Evolutionary conservation across 2,113 vertebrate species (phyloP).

Genomic region (Centropus bengalensis): DNA sequence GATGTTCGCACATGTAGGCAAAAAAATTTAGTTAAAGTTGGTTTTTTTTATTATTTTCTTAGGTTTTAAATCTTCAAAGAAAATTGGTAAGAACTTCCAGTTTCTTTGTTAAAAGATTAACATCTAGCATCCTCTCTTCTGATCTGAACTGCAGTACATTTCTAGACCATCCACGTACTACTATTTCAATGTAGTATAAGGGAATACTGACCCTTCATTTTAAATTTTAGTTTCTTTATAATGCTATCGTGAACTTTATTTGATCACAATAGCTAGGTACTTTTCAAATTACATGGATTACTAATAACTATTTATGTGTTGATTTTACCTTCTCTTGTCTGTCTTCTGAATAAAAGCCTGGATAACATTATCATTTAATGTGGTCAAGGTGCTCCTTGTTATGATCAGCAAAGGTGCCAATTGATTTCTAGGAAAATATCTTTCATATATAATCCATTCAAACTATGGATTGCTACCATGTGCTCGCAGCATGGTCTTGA

Average conservation of each 20-base stretch:
- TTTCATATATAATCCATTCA: neutral
- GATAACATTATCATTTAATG: neutral
- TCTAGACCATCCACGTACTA: neutral
- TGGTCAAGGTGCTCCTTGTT: neutral
- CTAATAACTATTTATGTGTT: neutral
- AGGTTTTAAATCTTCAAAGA: conserved; percentile 47
- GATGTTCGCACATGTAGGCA: neutral
- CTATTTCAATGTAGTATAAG: neutral
- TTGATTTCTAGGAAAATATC: neutral
- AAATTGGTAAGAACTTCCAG: conserved; percentile 19
- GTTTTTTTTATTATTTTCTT: neutral
- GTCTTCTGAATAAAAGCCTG: neutral
- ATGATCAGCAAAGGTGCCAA: neutral
- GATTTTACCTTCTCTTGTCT: neutral
- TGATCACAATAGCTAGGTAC: neutral
- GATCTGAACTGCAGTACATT: neutral
- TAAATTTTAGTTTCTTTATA: neutral
- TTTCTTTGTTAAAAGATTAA: neutral
- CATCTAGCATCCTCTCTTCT: neutral
- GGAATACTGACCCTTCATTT: neutral
- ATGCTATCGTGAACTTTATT: neutral
- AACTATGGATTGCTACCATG: neutral
- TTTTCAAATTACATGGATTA: neutral
- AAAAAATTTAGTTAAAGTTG: neutral
- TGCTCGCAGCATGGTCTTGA: neutral